A percentile compares a stretch with the other conserved stretches of the same genome.
These are phyloP conservation scores for Cyphomyrus plagiostoma DNA, from an alignment of 2,113 vertebrate species.

Conservation along the genomic window DNA sequence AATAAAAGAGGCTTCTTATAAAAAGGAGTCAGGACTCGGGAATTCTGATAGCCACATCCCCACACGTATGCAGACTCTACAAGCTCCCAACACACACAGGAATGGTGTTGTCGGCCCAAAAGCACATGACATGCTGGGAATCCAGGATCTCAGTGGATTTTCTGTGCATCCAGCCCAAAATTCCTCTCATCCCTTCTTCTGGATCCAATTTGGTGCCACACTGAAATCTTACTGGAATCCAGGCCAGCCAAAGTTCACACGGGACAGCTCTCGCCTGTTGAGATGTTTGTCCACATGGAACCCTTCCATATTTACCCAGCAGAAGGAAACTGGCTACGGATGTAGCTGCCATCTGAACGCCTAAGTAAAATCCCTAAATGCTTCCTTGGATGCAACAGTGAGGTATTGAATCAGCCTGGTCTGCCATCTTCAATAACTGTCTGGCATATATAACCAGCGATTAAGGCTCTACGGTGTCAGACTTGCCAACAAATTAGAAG, in stretches of 20 bases:
- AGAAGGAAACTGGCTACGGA: not conserved
- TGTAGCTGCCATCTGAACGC: not conserved
- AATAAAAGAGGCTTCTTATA: not conserved
- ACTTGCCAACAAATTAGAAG: not conserved
- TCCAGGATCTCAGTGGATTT: not conserved
- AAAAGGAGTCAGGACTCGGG: not conserved
- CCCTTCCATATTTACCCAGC: not conserved
- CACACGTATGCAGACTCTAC: not conserved
- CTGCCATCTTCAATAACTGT: not conserved
- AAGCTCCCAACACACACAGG: not conserved
- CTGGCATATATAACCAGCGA: not conserved
- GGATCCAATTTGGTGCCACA: not conserved
- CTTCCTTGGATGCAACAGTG: not conserved
- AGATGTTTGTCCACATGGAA: not conserved
- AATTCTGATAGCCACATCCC: not conserved
- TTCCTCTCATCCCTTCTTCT: not conserved
- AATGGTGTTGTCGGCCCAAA: not conserved
- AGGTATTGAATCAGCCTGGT: not conserved
- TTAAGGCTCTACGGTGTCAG: not conserved
- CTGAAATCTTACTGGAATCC: not conserved
- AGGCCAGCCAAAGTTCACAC: not conserved
- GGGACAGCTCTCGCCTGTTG: not conserved
- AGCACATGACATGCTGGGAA: not conserved
- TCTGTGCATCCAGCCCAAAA: not conserved
- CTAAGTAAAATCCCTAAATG: constrained; percentile 1